phyloP scores from a whole-genome alignment of 35 echinoderm and acorn worm species.

The Hemicentrotus pulcherrimus region DNA sequence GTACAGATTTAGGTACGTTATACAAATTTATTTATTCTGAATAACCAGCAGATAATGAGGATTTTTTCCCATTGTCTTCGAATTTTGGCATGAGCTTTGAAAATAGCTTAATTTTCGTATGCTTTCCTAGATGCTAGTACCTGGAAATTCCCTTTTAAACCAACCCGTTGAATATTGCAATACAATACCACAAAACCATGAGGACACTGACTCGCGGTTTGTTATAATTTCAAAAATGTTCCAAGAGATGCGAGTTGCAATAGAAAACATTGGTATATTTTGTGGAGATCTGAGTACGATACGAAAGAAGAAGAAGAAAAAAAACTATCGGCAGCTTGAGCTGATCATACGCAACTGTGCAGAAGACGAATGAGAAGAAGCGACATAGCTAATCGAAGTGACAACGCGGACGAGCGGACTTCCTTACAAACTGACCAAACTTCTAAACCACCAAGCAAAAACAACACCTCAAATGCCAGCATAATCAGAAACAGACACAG shows the following conservation, averaged over 20 bases:
- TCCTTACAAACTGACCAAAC: not conserved
- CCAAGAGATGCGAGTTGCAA: not conserved
- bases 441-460: conserved; percentile 3
- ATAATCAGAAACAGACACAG: not conserved
- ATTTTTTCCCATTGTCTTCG: not conserved
- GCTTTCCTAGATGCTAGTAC: not conserved
- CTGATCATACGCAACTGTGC: not conserved
- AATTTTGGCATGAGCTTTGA: not conserved
- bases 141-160: not conserved
- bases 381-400: not conserved
- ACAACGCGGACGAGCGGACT: not conserved
- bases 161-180: not conserved
- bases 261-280: not conserved
- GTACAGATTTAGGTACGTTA: not conserved
- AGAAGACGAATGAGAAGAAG: not conserved
- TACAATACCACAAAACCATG: not conserved
- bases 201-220: not conserved
- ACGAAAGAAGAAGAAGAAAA: not conserved
- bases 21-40: not conserved
- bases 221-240: not conserved
- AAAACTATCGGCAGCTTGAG: not conserved
- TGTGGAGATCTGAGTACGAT: not conserved
- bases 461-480: not conserved
- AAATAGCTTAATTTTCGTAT: not conserved
- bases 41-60: not conserved